Evolutionary conservation across 2,797 vertebrate genomes (phyloP), one percentile per base, ranked within the genome.

Genomic region (Dicrostonyx torquatus): DNA sequence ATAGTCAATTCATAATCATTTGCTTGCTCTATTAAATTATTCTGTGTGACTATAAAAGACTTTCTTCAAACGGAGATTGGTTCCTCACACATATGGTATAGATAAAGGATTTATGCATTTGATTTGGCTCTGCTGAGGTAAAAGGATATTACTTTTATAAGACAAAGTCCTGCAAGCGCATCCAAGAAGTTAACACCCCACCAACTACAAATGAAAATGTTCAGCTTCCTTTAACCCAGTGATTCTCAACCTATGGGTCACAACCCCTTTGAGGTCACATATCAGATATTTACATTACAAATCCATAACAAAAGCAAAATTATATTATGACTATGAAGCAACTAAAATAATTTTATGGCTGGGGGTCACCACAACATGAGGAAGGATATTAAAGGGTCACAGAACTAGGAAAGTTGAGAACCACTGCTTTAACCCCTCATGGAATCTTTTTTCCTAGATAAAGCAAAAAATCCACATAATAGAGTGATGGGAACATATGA

Each of bases 141-240:
- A 95, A 95, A 89, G 17, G 18, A 87, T 92, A 31, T 77, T 45
- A 40, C 48, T 68, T 58, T 66, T 22, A 45, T 6, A 93, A 95
- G 45, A 75, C 40, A 92, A 89, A 91, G 90, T 58, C 45, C 88
- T 85, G 5, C 22, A 94, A 83, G 14, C n/a, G 18, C 37, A 70
- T 85, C 37, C 78, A 86, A 77, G 58, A 75, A 91, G 76, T 66
- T 76, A 92, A 64, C 9, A 68, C 6, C 85, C 15, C 17, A 87
- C 34, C 64, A 94, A 55, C 37, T 73, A 77, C 48, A 93, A 94
- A 53, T 89, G 50, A 91, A 89, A 84, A 77, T 72, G 64, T 5
- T 29, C 15, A 55, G 40, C 34, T 92, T 86, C 48, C 13, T 88
- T 86, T 85, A 87, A n/a, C 76, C 18, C 50, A 53, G 18, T 22